Conservation (phyloP, 2,797 vertebrate genomes). For the Heteromormyrus szaboi region DNA sequence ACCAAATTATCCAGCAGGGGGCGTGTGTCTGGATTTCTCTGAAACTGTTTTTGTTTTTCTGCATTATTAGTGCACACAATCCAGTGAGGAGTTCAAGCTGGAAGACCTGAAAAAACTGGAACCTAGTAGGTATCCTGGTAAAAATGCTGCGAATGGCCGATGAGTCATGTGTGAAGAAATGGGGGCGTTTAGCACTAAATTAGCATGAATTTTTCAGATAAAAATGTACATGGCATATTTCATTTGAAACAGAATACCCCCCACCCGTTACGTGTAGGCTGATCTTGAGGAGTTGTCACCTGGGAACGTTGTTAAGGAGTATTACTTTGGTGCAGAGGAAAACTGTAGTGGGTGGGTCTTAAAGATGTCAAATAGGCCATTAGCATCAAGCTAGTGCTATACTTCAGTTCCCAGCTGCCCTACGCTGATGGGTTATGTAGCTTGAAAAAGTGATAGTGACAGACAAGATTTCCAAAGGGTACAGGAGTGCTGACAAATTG, state of each 20-base stretch:
- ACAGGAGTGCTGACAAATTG: not conserved
- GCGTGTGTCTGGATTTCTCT: not conserved
- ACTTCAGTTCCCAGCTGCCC: not conserved
- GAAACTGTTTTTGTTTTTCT: not conserved
- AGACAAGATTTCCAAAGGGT: not conserved
- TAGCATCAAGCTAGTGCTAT: not conserved
- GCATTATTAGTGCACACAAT: constrained; percentile 73
- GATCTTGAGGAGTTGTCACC: not conserved
- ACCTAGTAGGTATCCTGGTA: constrained; percentile 70
- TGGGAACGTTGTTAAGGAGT: not conserved
- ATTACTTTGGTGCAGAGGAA: not conserved
- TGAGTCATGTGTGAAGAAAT: not conserved
- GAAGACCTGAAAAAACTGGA: constrained; percentile 96
- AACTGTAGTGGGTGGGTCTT: not conserved
- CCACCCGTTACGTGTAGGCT: not conserved
- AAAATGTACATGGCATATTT: not conserved
- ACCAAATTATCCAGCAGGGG: not conserved
- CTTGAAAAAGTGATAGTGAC: not conserved
- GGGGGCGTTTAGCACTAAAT: not conserved
- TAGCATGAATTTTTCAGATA: not conserved
- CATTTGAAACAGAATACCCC: not conserved
- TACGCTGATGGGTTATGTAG: not conserved
- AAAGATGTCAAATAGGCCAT: not conserved
- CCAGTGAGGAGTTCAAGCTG: constrained; percentile 87
- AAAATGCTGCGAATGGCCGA: not conserved